phyloP scores from a whole-genome alignment of 2,888 invertebrate species.

The Drosophila longiperda region DNA sequence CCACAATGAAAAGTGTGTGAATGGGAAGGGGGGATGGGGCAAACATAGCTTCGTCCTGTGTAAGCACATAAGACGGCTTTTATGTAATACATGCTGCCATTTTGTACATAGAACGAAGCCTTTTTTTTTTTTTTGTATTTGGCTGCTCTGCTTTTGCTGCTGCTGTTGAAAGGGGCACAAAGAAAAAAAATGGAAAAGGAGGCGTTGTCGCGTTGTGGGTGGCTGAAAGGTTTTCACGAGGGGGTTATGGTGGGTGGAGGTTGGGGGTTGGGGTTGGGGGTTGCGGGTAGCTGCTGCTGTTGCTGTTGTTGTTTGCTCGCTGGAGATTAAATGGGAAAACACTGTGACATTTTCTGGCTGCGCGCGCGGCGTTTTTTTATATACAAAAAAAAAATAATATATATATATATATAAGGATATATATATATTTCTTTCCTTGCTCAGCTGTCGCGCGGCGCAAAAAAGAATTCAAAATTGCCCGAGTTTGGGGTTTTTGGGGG shows the following conservation, averaged over 20 bases:
- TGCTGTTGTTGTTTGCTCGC: slow-evolving; percentile 64
- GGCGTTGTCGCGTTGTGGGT: slow-evolving; percentile 58
- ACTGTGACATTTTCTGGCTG: slow-evolving; percentile 79
- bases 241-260: slow-evolving; percentile 8
- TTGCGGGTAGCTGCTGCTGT: slow-evolving; percentile 17
- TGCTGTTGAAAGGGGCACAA: slow-evolving; percentile 75
- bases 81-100: slow-evolving; percentile 75
- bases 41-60: slow-evolving; percentile 42
- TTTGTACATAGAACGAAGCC: slow-evolving; percentile 67
- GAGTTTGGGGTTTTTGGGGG: slow-evolving; percentile 37
- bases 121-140: slow-evolving; percentile 57
- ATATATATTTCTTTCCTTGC: slow-evolving; percentile 40
- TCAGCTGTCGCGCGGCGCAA: slow-evolving; percentile 59
- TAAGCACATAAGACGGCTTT: slow-evolving; percentile 69
- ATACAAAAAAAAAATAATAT: slow-evolving; percentile 1
- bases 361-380: slow-evolving; percentile 53
- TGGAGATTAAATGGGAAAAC: slow-evolving; percentile 78
- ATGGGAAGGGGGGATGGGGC: background rate
- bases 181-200: slow-evolving; percentile 62
- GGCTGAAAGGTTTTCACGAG: slow-evolving; percentile 43
- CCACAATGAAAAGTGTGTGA: background rate
- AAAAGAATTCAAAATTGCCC: slow-evolving; percentile 63
- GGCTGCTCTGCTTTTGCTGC: slow-evolving; percentile 24
- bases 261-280: slow-evolving; percentile 24
- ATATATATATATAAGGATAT: slow-evolving; percentile 24